These are phyloP conservation scores for Torymus auratus DNA, from an alignment of 2,888 invertebrate species.

Conservation along the genomic window DNA sequence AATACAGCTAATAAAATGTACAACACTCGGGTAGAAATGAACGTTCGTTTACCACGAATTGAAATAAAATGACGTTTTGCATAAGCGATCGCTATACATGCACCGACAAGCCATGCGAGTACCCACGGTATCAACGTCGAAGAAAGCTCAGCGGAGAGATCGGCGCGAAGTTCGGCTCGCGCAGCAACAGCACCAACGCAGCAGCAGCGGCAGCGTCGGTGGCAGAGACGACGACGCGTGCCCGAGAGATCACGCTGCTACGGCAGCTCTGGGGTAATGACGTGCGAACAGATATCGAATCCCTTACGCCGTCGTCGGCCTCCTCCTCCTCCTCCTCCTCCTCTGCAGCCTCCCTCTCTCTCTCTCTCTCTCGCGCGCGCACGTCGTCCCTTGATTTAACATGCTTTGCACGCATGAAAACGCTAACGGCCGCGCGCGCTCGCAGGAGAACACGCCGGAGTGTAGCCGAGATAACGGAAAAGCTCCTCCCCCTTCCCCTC, in stretches of 20 bases:
- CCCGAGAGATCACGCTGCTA: slow-evolving; percentile 19
- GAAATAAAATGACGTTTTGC: too few species aligned
- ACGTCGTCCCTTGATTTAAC: slow-evolving; percentile 57
- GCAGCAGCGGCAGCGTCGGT: neutral
- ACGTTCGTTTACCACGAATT: too few species aligned
- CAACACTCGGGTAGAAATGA: too few species aligned
- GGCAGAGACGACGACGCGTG: neutral
- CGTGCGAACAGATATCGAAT: slow-evolving; percentile 77
- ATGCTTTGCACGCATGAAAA: slow-evolving; percentile 68
- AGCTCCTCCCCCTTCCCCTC: slow-evolving; percentile 26
- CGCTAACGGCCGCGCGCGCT: slow-evolving; percentile 64
- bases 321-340: slow-evolving; percentile 30
- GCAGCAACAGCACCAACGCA: neutral
- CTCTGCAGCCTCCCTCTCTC: slow-evolving; percentile 26
- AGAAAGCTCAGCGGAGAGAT: neutral
- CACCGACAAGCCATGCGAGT: too few species aligned
- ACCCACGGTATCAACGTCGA: too few species aligned
- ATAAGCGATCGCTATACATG: neutral
- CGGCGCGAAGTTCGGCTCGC: slow-evolving; percentile 2
- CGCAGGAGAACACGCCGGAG: slow-evolving; percentile 52
- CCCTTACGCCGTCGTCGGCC: slow-evolving; percentile 65
- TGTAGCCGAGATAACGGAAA: slow-evolving; percentile 57
- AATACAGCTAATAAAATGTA: too few species aligned
- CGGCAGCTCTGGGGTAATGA: slow-evolving; percentile 73
- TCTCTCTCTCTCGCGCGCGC: slow-evolving; percentile 53